phyloP scores from a whole-genome alignment of 2,113 vertebrate species.

The Baryphthengus martii region DNA sequence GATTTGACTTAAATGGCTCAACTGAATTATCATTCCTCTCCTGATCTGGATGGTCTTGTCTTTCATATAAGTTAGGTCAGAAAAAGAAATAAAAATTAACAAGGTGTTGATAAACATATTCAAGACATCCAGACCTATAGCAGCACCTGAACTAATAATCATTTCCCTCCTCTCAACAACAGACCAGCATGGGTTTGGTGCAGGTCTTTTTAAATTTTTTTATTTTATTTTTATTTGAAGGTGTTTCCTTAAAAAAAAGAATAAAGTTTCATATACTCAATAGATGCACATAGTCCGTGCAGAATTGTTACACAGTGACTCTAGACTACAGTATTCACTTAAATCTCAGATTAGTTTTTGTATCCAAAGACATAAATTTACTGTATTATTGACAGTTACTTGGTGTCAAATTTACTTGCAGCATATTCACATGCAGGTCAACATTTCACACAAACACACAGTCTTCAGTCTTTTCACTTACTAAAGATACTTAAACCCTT shows the following conservation, averaged over 20 bases:
- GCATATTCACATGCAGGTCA: neutral
- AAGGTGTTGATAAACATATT: neutral
- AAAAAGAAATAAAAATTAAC: neutral
- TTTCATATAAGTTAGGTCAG: neutral
- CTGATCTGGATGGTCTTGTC: neutral
- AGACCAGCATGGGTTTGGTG: neutral
- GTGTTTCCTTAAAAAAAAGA: neutral
- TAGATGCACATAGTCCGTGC: neutral
- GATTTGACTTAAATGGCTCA: neutral
- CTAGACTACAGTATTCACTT: neutral
- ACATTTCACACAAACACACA: neutral
- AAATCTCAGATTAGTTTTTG: neutral
- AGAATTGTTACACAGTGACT: neutral
- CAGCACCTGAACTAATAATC: neutral
- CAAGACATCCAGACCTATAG: neutral
- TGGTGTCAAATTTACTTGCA: neutral
- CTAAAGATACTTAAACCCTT: neutral
- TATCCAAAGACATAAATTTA: neutral
- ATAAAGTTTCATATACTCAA: neutral
- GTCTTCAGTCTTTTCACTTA: neutral
- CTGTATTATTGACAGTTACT: neutral
- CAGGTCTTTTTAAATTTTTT: too few relatives aligned
- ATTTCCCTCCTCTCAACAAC: neutral
- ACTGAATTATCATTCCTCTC: neutral
- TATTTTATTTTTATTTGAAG: neutral